Evolutionary conservation across 2,797 vertebrate species (phyloP).

Genomic region (Crax fasciolata): DNA sequence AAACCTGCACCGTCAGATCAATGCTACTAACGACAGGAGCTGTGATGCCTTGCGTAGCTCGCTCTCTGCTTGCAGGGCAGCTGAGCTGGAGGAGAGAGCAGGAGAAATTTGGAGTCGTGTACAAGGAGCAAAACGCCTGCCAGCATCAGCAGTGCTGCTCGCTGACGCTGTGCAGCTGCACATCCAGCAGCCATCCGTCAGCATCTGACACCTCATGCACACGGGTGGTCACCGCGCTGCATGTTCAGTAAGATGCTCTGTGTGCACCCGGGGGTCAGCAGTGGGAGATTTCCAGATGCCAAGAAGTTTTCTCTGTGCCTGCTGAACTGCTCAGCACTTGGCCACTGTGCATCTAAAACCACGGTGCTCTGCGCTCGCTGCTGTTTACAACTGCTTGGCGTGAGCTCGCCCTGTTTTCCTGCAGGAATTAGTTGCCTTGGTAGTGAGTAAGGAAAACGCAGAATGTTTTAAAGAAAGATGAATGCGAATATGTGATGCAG

Average conservation of each 20-base stretch:
- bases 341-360: accelerated
- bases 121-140: neutral
- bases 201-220: neutral
- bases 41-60: accelerated
- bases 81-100: neutral
- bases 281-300: neutral
- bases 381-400: neutral
- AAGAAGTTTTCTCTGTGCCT: neutral
- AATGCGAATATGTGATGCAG: conserved; percentile 1
- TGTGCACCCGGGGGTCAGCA: accelerated
- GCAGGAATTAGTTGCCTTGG: conserved; percentile 64
- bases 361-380: neutral
- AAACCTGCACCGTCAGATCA: neutral
- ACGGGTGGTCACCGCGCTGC: accelerated
- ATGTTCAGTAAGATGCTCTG: neutral
- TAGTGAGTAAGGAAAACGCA: conserved; percentile 46
- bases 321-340: neutral
- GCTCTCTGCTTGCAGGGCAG: neutral
- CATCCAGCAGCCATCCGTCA: neutral
- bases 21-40: accelerated
- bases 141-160: neutral
- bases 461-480: neutral
- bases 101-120: neutral
- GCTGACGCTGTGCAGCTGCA: neutral
- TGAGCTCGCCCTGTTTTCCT: conserved; percentile 24